These are phyloP conservation scores for Artemia franciscana DNA, from an alignment of 1,140 invertebrate species.

Conservation along the genomic window DNA sequence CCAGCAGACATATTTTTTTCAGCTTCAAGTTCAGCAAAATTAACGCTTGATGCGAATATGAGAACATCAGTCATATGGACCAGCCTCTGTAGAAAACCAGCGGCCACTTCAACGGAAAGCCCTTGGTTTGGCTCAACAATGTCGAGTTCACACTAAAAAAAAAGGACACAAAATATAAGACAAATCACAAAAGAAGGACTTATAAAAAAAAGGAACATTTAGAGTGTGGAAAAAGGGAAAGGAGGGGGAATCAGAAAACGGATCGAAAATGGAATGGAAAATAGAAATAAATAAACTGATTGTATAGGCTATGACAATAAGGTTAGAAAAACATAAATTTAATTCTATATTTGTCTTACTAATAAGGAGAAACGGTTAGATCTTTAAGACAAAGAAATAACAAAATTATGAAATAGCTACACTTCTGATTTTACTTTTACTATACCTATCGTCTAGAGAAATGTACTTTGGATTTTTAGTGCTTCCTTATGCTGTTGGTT, in stretches of 20 bases:
- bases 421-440: too few species aligned
- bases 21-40: constrained; percentile 90
- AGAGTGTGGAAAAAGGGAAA: background rate
- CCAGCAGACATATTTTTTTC: constrained; percentile 99
- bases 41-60: constrained; percentile 88
- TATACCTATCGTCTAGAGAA: too few species aligned
- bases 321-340: too few species aligned
- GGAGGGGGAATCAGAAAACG: background rate
- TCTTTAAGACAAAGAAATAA: too few species aligned
- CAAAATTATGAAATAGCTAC: too few species aligned
- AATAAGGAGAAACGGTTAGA: too few species aligned
- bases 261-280: too few species aligned
- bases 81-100: constrained; percentile 82
- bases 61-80: constrained; percentile 96
- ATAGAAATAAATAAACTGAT: too few species aligned
- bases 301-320: too few species aligned
- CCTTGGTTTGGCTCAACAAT: constrained; percentile 95
- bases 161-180: constrained; percentile 7
- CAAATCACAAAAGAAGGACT: constrained; percentile 1
- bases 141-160: constrained; percentile 75
- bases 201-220: constrained; percentile 2
- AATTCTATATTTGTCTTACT: too few species aligned
- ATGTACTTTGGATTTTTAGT: too few species aligned
- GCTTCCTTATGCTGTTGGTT: too few species aligned
- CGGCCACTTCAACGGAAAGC: constrained; percentile 90